Evolutionary conservation across 2,113 vertebrate species (phyloP).

Genomic region (Petaurus breviceps): DNA sequence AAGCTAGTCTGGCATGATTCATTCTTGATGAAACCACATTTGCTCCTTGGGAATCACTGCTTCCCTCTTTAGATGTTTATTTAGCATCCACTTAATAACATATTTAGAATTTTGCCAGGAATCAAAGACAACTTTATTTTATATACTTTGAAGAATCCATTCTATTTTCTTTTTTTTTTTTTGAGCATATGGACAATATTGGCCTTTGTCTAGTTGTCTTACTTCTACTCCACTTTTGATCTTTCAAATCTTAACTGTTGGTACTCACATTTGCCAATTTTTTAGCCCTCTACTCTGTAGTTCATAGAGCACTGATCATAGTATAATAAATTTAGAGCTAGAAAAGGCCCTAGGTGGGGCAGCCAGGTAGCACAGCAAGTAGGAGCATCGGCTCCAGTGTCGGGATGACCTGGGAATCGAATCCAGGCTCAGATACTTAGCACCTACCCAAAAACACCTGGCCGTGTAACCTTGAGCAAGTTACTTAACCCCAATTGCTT

Average conservation of each 20-base stretch:
- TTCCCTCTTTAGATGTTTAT: neutral
- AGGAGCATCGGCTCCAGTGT: too few species aligned
- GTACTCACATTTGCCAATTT: neutral
- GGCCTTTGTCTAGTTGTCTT: neutral
- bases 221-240: neutral
- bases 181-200: neutral
- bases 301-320: neutral
- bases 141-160: neutral
- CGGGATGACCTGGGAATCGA: too few species aligned
- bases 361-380: too few species aligned
- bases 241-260: neutral
- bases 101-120: neutral
- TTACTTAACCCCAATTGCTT: too few species aligned
- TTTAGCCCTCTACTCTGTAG: neutral
- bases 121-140: neutral
- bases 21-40: neutral
- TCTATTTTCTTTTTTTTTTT: neutral
- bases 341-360: neutral
- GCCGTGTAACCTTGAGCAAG: too few species aligned
- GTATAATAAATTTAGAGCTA: neutral
- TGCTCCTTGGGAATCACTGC: neutral
- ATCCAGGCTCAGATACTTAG: too few species aligned
- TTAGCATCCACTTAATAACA: neutral
- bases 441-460: too few species aligned
- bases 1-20: neutral